Base-by-base conservation (phyloP, 2,888 invertebrate genomes). In the Tenodera sinensis region DNA sequence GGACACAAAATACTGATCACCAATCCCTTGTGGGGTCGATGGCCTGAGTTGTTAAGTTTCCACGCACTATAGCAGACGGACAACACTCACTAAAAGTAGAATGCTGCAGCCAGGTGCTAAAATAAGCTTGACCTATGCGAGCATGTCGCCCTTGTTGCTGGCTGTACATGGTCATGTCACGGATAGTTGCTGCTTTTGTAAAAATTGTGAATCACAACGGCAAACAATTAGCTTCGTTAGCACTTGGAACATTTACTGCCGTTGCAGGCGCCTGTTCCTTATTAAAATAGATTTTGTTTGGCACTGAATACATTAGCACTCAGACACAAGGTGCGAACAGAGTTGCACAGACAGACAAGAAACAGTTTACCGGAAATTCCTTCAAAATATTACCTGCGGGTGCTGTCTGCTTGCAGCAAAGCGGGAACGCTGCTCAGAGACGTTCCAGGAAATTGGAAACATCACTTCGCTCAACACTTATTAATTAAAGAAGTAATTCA, bases 71-170 rank as follows among this genome's bases (percentile, higher is more conserved):
- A 71, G 54, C 15, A 12, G 54, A 71, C 54, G 54, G 54, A 71
- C 54, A 71, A 71, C 54, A 71, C 54, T 71, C 54, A 87, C 87
- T 87, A 87, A 87, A 87, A 87, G 87, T 87, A 87, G 82, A 81
- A 71, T 30, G 54, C 54, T 71, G 54, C 54, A 42, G 82, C 82
- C 87, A 87, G 87, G 87, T 87, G 87, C 87, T 87, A 87, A 87
- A 87, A 87, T 87, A 87, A 83, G 87, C 87, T 86, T 87, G 87
- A 87, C 87, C 87, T 87, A 87, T 87, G 25, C 83, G 34, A 34
- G 87, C 54, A 71, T 71, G 54, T 71, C 54, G 54, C 54, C 54
- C 54, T 71, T 71, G 54, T 71, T 71, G 54, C 54, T 71, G 4
- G 54, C 54, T 71, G 54, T 71, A 71, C 25, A 20, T 71, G 20